Conservation (phyloP, 2,888 invertebrate genomes). For the Willowsia nigromaculata region DNA sequence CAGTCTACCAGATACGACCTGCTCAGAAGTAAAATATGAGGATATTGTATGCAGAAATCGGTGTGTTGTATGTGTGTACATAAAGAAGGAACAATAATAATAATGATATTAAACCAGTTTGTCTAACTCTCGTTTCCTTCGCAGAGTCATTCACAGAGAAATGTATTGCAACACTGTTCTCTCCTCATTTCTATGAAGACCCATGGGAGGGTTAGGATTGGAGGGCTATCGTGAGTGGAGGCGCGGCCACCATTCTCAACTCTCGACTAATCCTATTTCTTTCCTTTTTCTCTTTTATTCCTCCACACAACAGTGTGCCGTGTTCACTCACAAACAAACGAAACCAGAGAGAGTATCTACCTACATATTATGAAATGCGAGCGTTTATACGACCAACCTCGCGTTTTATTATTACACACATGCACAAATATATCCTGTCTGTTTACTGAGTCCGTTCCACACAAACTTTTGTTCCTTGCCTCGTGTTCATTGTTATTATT, state of each 20-base stretch:
- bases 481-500: neutral
- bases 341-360: slow-evolving; percentile 2
- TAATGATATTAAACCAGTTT: slow-evolving; percentile 46
- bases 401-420: neutral
- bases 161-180: slow-evolving; percentile 31
- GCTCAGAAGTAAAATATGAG: too few species aligned
- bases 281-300: slow-evolving; percentile 52
- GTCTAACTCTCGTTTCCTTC: slow-evolving; percentile 43
- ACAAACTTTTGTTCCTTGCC: neutral
- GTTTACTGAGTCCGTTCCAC: slow-evolving; percentile 8
- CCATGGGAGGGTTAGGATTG: slow-evolving; percentile 78
- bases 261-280: slow-evolving; percentile 77
- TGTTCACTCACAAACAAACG: neutral
- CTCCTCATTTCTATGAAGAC: slow-evolving; percentile 70
- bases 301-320: neutral
- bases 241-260: slow-evolving; percentile 76
- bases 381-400: too few species aligned
- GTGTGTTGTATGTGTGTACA: too few species aligned
- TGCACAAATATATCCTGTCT: slow-evolving; percentile 16
- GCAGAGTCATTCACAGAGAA: slow-evolving; percentile 36
- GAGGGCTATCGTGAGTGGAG: slow-evolving; percentile 77
- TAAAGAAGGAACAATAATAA: slow-evolving; percentile 25
- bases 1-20: too few species aligned
- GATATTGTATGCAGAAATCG: slow-evolving; percentile 10
- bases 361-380: neutral